Evolutionary conservation across 2,797 vertebrate species (phyloP).

Genomic region (Melanotaenia boesemani): DNA sequence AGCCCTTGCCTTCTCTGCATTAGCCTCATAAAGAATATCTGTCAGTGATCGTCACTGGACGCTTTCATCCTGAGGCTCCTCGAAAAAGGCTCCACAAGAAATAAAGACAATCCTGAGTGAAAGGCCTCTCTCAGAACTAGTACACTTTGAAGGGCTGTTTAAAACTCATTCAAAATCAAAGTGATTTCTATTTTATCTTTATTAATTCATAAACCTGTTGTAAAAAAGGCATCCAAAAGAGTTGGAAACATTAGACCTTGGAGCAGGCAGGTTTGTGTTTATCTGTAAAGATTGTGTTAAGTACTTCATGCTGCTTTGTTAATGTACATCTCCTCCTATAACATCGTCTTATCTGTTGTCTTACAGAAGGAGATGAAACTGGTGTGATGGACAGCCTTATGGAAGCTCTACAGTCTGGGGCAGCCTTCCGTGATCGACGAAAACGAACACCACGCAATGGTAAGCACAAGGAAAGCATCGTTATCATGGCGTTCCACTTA

Average conservation of each 20-base stretch:
- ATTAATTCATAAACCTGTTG: constrained; percentile 11
- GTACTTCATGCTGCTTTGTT: background rate
- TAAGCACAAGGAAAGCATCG: constrained; percentile 66
- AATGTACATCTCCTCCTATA: constrained; percentile 25
- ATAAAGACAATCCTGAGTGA: constrained; percentile 43
- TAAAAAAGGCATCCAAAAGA: background rate
- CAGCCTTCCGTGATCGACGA: constrained; percentile 95
- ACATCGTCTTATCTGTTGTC: constrained; percentile 40
- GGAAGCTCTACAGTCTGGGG: constrained; percentile 96
- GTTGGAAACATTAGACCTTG: constrained; percentile 8
- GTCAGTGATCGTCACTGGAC: constrained; percentile 83
- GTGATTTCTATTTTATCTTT: background rate
- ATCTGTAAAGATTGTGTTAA: background rate
- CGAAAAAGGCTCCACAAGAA: constrained; percentile 60
- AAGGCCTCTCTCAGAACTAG: constrained; percentile 37
- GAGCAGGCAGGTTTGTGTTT: background rate
- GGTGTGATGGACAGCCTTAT: constrained; percentile 99
- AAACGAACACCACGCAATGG: constrained; percentile 93
- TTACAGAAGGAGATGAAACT: constrained; percentile 95
- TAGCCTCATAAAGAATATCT: constrained; percentile 82
- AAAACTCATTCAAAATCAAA: constrained; percentile 7
- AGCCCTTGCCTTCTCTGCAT: constrained; percentile 80
- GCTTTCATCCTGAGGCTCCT: constrained; percentile 80
- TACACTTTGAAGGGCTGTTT: constrained; percentile 37
- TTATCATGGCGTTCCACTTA: background rate